phyloP scores from a whole-genome alignment of 2,888 invertebrate genomes.

The Stenolophus ochropezus region DNA sequence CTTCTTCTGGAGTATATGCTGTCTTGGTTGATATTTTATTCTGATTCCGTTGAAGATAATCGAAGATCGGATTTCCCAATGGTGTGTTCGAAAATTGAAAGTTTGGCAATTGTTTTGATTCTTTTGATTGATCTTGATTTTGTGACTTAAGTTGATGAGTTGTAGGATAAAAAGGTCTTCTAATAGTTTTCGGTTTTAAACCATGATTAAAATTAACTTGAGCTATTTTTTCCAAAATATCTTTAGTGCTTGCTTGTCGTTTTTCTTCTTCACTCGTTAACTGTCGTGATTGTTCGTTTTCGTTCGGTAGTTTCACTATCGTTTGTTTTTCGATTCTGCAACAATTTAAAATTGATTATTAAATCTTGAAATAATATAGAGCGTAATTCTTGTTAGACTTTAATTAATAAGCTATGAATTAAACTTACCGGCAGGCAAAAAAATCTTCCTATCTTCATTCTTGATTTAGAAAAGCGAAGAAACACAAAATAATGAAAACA shows the following conservation, averaged over 20 bases:
- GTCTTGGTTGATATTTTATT: constrained; percentile 49
- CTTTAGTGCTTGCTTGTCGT: constrained; percentile 68
- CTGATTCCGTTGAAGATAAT: constrained; percentile 66
- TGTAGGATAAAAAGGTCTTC: constrained; percentile 64
- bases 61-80: constrained; percentile 69
- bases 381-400: neutral
- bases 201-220: constrained; percentile 75
- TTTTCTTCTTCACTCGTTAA: constrained; percentile 46
- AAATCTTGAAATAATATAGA: neutral
- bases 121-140: constrained; percentile 19
- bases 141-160: constrained; percentile 13
- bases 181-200: constrained; percentile 66
- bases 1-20: constrained; percentile 3
- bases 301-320: constrained; percentile 63
- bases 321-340: constrained; percentile 68
- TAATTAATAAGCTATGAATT: constrained; percentile 44
- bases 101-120: constrained; percentile 58
- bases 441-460: constrained; percentile 51
- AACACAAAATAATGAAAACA: constrained; percentile 43
- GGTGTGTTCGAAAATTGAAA: constrained; percentile 67
- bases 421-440: constrained; percentile 46
- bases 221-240: constrained; percentile 77
- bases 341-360: constrained; percentile 57
- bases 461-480: constrained; percentile 43
- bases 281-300: constrained; percentile 20